Base-by-base conservation (phyloP, 2,797 vertebrate genomes). In the Bradypus variegatus region DNA sequence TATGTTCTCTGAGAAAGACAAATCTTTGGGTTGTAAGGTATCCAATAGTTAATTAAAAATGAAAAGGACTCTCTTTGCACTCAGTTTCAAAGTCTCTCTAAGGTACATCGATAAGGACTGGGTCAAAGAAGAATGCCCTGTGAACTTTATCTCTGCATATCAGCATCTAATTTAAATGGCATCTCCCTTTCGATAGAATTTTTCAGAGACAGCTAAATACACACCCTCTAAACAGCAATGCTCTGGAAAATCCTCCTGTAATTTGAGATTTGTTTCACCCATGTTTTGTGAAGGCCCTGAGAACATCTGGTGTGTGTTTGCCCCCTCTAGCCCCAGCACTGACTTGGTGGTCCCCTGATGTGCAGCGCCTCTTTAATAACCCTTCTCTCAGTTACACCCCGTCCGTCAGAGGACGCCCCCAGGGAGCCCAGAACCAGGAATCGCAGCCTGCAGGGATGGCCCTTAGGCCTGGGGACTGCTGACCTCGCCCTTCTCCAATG, bases 41-140 rank as follows among this genome's bases (percentile, higher is more conserved):
- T 29, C 38, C n/a, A 41, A 5, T 10, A 55, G 91, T 72, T 89
- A 25, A 38, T 91, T 87, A 33, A 91, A 79, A 88, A 78, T 45
- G 76, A 90, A 80, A 90, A 81, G 58, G 33, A 60, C 19, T 29
- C 25, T 10, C 23, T 77, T 73, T 67, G 31, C 36, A 55, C 41
- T 72, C 41, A 31, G 88, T 77, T 45, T 62, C 48, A 45, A 53
- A 70, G 10, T 62, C 36, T 77, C 19, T 53, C 36, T 86, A 62
- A 77, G 55, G 73, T 27, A 33, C 65, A 9, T 18, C n/a, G 82
- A 50, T 79, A 60, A 80, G 80, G 72, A 48, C 15, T 13, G 15
- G 38, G 60, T 82, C 62, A 70, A 15, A 65, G 72, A 79, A 75
- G 86, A 83, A 33, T 45, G 19, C 29, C 15, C 69, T 5, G 41